phyloP scores from a whole-genome alignment of 2,888 invertebrate genomes.

The Lissocephala sabroskyi region DNA sequence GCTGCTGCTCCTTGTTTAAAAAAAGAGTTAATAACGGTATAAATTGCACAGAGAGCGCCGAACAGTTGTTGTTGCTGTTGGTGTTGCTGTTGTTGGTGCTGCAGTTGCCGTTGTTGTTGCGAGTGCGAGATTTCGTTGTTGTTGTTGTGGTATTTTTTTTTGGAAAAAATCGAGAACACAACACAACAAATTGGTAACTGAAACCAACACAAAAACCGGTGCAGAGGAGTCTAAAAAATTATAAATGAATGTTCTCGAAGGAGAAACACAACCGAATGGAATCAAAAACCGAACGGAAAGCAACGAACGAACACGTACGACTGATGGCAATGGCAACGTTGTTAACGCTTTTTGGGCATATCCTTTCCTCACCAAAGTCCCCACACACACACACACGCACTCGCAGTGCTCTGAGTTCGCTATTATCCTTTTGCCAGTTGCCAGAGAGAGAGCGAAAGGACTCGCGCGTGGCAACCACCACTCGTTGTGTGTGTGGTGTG shows the following conservation, averaged over 20 bases:
- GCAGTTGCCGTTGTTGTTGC: constrained; percentile 14
- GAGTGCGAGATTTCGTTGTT: constrained; percentile 7
- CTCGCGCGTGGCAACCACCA: not conserved
- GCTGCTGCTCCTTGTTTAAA: too few relatives aligned
- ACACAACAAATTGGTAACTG: constrained; percentile 67
- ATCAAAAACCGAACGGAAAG: constrained; percentile 71
- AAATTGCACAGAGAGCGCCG: constrained; percentile 12
- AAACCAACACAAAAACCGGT: constrained; percentile 68
- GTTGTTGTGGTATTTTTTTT: constrained; percentile 29
- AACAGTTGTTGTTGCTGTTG: constrained; percentile 27
- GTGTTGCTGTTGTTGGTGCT: constrained; percentile 14
- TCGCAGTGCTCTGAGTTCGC: not conserved
- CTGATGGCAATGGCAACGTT: constrained; percentile 40
- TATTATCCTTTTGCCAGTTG: not conserved
- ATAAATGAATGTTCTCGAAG: constrained; percentile 71
- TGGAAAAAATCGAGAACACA: constrained; percentile 66
- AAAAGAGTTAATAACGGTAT: too few relatives aligned
- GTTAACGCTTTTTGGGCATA: constrained; percentile 22
- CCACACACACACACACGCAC: not conserved
- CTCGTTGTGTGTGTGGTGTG: not conserved
- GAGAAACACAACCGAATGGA: constrained; percentile 65
- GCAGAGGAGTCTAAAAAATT: constrained; percentile 71
- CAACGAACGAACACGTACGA: constrained; percentile 72
- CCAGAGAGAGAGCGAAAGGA: constrained; percentile 1
- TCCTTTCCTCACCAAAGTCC: constrained; percentile 27